phyloP scores from a whole-genome alignment of 2,888 invertebrate species.

The Allygus modestus region DNA sequence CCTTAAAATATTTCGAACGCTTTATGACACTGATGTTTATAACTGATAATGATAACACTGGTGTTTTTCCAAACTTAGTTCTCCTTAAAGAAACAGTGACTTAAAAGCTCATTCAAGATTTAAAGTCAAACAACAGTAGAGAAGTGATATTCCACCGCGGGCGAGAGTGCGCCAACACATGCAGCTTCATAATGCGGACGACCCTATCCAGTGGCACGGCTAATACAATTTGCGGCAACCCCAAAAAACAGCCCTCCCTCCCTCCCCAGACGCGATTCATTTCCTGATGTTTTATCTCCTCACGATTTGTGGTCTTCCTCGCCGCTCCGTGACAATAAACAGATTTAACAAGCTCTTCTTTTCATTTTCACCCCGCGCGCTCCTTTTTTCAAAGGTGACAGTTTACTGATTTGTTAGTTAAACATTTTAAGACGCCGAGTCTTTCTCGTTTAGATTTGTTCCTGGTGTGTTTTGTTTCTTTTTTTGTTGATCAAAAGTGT shows the following conservation, averaged over 20 bases:
- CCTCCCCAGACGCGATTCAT: slow-evolving; percentile 30
- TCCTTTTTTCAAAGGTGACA: slow-evolving; percentile 34
- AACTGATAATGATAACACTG: too few species aligned
- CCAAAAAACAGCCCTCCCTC: slow-evolving; percentile 48
- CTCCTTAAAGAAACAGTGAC: too few species aligned
- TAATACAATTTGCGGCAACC: slow-evolving; percentile 57
- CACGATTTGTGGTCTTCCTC: slow-evolving; percentile 55
- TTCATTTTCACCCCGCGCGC: slow-evolving; percentile 22
- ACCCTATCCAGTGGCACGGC: slow-evolving; percentile 50
- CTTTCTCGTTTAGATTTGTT: background rate
- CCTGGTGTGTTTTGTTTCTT: too few species aligned
- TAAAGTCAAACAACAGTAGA: too few species aligned
- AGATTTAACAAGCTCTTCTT: slow-evolving; percentile 47
- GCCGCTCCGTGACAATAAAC: slow-evolving; percentile 32
- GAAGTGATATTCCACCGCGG: too few species aligned
- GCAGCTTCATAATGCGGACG: slow-evolving; percentile 27
- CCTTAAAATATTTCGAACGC: too few species aligned
- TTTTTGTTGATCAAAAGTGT: too few species aligned
- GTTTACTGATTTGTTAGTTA: slow-evolving; percentile 20
- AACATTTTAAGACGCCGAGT: background rate
- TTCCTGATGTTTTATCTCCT: slow-evolving; percentile 57
- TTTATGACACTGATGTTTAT: too few species aligned
- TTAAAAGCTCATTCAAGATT: too few species aligned
- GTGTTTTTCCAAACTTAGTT: too few species aligned
- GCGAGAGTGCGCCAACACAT: background rate